Evolutionary conservation across 2,797 vertebrate genomes (phyloP).

Genomic region (Threskiornis aethiopicus): DNA sequence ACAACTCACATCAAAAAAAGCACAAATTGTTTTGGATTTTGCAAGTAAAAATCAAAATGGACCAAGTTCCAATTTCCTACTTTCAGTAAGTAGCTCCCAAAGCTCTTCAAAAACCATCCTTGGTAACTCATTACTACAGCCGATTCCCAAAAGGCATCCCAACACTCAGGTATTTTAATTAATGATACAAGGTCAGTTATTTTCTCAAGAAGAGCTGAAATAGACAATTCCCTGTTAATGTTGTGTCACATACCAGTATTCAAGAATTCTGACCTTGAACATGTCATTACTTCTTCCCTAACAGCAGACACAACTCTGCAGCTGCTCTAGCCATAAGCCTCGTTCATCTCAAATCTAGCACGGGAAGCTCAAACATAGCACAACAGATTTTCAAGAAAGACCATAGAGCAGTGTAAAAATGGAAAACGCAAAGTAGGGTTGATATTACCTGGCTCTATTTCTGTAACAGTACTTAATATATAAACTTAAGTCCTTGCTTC

Average conservation of each 20-base stretch:
- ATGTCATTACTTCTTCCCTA: neutral
- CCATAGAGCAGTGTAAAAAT: neutral
- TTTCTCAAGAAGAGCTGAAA: neutral
- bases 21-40: neutral
- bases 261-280: neutral
- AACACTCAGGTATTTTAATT: neutral
- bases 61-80: neutral
- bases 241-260: accelerated
- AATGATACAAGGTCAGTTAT: neutral
- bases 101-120: neutral
- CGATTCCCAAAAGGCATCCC: neutral
- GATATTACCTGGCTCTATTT: neutral
- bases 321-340: neutral
- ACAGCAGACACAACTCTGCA: neutral
- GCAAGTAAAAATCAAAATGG: neutral
- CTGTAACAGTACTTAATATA: neutral
- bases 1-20: neutral
- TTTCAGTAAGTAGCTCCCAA: neutral
- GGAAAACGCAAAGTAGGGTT: neutral
- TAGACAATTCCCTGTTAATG: neutral
- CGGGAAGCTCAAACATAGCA: neutral
- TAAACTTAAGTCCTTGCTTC: neutral
- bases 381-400: neutral
- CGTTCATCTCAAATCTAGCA: no score
- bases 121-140: neutral